Base-by-base conservation (phyloP, 2,113 vertebrate genomes). In the Peromyscus leucopus region DNA sequence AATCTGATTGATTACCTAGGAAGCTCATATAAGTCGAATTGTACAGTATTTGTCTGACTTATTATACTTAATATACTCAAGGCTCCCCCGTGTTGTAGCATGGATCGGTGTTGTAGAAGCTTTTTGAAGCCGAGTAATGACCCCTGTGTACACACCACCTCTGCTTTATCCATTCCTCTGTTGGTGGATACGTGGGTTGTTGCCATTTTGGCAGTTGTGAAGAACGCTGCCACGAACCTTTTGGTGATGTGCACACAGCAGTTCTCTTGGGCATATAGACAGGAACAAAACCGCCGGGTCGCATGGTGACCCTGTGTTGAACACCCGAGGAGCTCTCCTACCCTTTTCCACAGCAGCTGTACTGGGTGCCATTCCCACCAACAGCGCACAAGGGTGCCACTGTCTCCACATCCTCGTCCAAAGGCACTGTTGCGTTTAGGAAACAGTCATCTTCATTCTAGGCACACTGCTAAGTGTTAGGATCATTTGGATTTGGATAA, bases 381-480 rank as follows among this genome's bases (percentile, higher is more conserved):
- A 24, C 11, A 13, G 55, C 7, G 36, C 5, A n/a, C 55, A 59
- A 82, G 55, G 21, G 21, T 2, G 7, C 33, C 0, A 82, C 79
- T 15, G n/a, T n/a, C 33, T 15, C 79, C 19, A 36, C 51, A 59
- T 3, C 79, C 51, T 82, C 15, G 55, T 55, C 51, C 36, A 11
- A 1, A n/a, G 13, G 12, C 22, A 82, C 51, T n/a, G 51, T 59
- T 80, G 36, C n/a, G 10, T 57, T n/a, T 82, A 57, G n/a, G n/a
- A 82, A 82, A 57, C 22, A 9, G 51, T 61, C 15, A 9, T 42
- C 57, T 26, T 83, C 57, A n/a, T 36, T 83, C 16, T 6, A 26
- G 57, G 80, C 80, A 83, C 19, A 91, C 16, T 89, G 78, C 74
- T 88, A 31, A 59, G 65, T 94, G 89, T 90, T 89, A 95, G 96